Percentiles rank a stretch among this genome's conserved stretches.
These are phyloP conservation scores for Macrosiphum euphorbiae DNA, from an alignment of 2,888 invertebrate species.

Conservation along the genomic window DNA sequence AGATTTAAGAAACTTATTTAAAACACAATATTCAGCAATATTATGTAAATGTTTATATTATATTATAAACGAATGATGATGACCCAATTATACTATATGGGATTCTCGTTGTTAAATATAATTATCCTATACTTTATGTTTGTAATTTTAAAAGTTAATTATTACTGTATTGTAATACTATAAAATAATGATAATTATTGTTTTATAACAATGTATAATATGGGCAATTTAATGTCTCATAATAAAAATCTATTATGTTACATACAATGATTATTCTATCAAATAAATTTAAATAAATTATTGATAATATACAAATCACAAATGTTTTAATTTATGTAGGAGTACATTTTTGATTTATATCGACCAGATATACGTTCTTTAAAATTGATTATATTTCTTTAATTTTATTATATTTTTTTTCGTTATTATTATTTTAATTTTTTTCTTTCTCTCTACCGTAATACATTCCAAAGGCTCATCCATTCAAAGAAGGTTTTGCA, in stretches of 20 bases:
- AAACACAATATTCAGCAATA: conserved; percentile 45
- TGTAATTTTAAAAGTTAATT: conserved; percentile 59
- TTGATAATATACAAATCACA: conserved; percentile 57
- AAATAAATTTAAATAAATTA: conserved; percentile 64
- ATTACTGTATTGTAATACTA: conserved; percentile 59
- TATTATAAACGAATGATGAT: conserved; percentile 22
- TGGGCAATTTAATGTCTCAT: conserved; percentile 47
- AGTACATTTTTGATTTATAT: background rate
- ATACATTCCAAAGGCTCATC: conserved; percentile 55
- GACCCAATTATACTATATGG: conserved; percentile 17
- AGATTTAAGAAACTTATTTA: conserved; percentile 51
- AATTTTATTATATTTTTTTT: conserved; percentile 10
- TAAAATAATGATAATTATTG: conserved; percentile 46
- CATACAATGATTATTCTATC: conserved; percentile 60
- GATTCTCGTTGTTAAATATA: conserved; percentile 56
- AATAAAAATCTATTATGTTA: conserved; percentile 61
- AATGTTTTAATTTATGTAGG: conserved; percentile 59
- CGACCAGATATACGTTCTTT: conserved; percentile 17
- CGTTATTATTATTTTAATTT: conserved; percentile 26
- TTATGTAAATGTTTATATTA: conserved; percentile 53
- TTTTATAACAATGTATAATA: conserved; percentile 60
- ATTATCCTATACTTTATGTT: conserved; percentile 57
- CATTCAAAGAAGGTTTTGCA: conserved; percentile 47
- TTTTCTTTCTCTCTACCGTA: background rate
- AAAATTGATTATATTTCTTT: conserved; percentile 28